phyloP scores from a whole-genome alignment of 2,797 vertebrate genomes.

The Pachyuromys duprasi region DNA sequence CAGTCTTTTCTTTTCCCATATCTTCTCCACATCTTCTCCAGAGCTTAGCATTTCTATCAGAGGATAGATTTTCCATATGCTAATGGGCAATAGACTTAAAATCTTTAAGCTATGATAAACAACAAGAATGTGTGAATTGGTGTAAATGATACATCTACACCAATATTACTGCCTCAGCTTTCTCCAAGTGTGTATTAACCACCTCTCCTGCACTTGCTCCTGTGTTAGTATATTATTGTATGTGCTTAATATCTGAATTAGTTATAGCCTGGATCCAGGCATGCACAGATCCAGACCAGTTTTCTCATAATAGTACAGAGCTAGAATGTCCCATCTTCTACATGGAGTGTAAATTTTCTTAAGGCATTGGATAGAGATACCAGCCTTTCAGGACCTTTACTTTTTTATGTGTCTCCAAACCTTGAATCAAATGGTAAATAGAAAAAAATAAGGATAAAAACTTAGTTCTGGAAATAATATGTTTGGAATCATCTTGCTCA shows the following conservation, averaged over 20 bases:
- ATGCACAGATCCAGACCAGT: neutral
- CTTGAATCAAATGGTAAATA: neutral
- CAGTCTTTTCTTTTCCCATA: neutral
- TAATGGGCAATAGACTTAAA: neutral
- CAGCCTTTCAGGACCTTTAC: neutral
- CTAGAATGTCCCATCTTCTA: neutral
- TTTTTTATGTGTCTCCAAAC: neutral
- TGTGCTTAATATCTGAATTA: neutral
- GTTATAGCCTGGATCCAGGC: neutral
- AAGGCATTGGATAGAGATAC: neutral
- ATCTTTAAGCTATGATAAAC: neutral
- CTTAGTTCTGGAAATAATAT: neutral
- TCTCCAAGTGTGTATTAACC: neutral
- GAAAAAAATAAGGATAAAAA: neutral
- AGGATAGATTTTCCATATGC: neutral
- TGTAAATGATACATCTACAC: neutral
- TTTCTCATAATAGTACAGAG: neutral
- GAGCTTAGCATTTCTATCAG: neutral
- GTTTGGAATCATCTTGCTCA: constrained; percentile 50
- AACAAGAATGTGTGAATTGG: neutral
- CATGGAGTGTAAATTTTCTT: neutral
- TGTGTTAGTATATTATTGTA: neutral
- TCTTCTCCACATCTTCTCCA: neutral
- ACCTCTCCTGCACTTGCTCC: neutral
- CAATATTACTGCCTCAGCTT: neutral